Evolutionary conservation across 2,888 invertebrate genomes (phyloP), one percentile per base, ranked within the genome.

Genomic region (Craniophora ligustri): DNA sequence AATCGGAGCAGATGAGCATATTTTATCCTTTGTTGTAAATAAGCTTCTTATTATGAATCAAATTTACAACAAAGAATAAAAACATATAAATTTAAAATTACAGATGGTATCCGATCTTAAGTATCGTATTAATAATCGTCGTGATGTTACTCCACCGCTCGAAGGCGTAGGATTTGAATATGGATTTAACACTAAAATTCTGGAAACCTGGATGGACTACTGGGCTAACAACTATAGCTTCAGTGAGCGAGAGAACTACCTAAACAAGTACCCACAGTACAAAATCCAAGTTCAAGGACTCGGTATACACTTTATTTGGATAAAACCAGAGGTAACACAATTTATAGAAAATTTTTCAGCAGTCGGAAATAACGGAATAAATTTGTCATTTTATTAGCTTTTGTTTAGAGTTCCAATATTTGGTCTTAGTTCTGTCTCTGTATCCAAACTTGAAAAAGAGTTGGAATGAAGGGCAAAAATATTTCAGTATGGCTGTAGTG

Each of bases 211-310:
- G 67, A 81, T 96, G 5, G 90, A 95, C n/a, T 96, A 97, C 85
- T 98, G 98, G 98, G 94, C 92, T 1, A 94, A 95, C n/a, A 90
- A 95, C 30, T 98, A 97, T 79, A 94, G 96, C 60, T 84, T 92
- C 49, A 86, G 85, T 30, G 92, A 95, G 58, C 93, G 96, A 7
- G 95, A 97, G 81, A 81, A 86, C 5, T 91, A 93, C 50, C 84
- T 98, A 15, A 98, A 98, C 79, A 88, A 94, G 50, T 96, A 95
- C 72, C 95, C 96, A 0, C 97, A 98, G 58, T 98, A 94, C 85
- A 95, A 94, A 65, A 97, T 97, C 0, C 94, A 95, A 54, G 95
- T 98, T 66, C 96, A 96, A 79, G 94, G 94, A 0, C 82, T 97
- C 63, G 94, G 95, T 64, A 94, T 98, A 35, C 98, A 81, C 38